These are phyloP conservation scores for Amphipyra berbera DNA, from an alignment of 2,888 invertebrate genomes.

Conservation along the genomic window DNA sequence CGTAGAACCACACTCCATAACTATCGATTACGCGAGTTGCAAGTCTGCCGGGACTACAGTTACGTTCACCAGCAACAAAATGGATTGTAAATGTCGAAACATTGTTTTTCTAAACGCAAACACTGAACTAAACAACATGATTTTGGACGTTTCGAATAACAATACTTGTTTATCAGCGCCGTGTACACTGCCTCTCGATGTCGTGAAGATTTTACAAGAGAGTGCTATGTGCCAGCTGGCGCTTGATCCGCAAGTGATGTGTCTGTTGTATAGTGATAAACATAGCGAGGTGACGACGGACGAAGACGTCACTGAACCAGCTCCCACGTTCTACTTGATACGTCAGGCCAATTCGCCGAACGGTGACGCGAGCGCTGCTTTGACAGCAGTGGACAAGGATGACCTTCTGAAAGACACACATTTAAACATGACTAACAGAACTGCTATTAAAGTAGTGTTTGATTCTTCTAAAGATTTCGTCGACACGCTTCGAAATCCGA, in stretches of 20 bases:
- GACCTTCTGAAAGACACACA: slow-evolving; percentile 77
- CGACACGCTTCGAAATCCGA: slow-evolving; percentile 81
- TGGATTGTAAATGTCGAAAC: slow-evolving; percentile 87
- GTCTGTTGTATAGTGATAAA: slow-evolving; percentile 83
- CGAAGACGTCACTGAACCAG: slow-evolving; percentile 81
- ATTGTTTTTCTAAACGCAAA: slow-evolving; percentile 80
- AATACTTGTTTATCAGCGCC: slow-evolving; percentile 86
- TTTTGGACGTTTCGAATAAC: slow-evolving; percentile 79
- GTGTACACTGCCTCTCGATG: slow-evolving; percentile 83
- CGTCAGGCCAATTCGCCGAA: slow-evolving; percentile 78
- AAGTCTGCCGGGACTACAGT: slow-evolving; percentile 77
- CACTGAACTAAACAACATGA: slow-evolving; percentile 77
- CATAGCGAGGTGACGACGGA: slow-evolving; percentile 75
- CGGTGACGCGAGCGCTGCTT: slow-evolving; percentile 77
- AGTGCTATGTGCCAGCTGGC: slow-evolving; percentile 83
- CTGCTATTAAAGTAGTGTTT: slow-evolving; percentile 83
- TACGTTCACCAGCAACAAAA: slow-evolving; percentile 78
- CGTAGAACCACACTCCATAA: slow-evolving; percentile 83
- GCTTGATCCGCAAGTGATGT: slow-evolving; percentile 83
- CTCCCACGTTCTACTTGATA: slow-evolving; percentile 85
- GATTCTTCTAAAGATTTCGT: slow-evolving; percentile 85
- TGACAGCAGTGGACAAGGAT: slow-evolving; percentile 83
- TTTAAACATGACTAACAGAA: slow-evolving; percentile 83
- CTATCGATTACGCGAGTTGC: slow-evolving; percentile 85
- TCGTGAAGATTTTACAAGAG: slow-evolving; percentile 79